Base-by-base conservation (phyloP, 2,888 invertebrate species). In the Drosophila rellima region DNA sequence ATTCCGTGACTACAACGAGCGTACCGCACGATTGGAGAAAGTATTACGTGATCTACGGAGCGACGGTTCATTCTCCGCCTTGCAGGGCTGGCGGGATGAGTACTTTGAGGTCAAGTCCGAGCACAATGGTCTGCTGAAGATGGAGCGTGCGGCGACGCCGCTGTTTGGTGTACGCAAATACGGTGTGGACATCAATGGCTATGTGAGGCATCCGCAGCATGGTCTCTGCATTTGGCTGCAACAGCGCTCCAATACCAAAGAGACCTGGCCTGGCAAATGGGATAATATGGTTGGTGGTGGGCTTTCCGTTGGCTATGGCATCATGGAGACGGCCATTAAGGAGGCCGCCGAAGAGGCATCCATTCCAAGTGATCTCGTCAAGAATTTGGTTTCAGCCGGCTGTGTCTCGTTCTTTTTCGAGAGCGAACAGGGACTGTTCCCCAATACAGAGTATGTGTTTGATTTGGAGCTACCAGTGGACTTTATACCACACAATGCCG, bases 251-350 rank as follows among this genome's bases (percentile, higher is more conserved):
- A 94, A 96, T 71, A 97, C 96, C 55, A 98, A 98, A 93, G 97
- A 97, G 93, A 98, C 98, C 40, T 98, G 98, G 97, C 98, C 98
- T 69, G 97, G 95, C 40, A 97, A 97, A 93, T 96, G 97, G 96
- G 98, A 98, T 92, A 98, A 98, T 91, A 97, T 98, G 95, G 98
- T 98, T 39, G 97, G 97, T 77, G 98, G 98, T 56, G 98, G 98
- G 3, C 92, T 98, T 54, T 96, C 97, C 26, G 97, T 97, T 44
- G 98, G 98, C 15, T 96, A 95, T 93, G 96, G 96, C 47, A 96
- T 98, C 68, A 93, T 96, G 83, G 97, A 98, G 93, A 98, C 98
- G 54, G 97, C 97, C 35, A 94, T 96, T 80, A 98, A 98, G 92
- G 98, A 99, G 92, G 98, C 98, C 5, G 96, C 96, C 79, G 98